phyloP scores from a whole-genome alignment of 2,888 invertebrate genomes.

The Abscondita cerata region DNA sequence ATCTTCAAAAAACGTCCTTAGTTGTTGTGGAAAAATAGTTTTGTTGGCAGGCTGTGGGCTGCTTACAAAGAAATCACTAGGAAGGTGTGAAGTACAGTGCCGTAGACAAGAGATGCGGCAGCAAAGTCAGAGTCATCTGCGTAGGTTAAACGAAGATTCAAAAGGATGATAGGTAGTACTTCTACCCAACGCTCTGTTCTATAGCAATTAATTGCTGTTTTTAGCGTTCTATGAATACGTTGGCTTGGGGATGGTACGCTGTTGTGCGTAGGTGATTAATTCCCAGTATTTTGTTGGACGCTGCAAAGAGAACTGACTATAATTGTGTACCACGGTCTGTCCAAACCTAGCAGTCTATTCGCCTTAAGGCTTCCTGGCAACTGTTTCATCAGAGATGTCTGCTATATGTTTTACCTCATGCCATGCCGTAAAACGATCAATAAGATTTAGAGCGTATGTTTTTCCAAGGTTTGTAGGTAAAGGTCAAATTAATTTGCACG shows the following conservation, averaged over 20 bases:
- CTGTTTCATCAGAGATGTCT: too few relatives aligned
- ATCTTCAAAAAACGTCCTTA: neutral
- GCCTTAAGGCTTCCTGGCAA: too few relatives aligned
- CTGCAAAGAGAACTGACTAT: neutral
- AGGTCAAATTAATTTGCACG: too few relatives aligned
- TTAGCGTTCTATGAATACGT: neutral
- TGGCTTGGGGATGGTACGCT: too few relatives aligned
- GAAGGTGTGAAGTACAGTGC: neutral
- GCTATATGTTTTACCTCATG: too few relatives aligned
- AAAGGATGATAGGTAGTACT: constrained; percentile 1
- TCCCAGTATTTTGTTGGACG: too few relatives aligned
- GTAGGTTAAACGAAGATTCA: neutral
- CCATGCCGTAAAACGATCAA: too few relatives aligned
- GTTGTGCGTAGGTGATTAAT: too few relatives aligned
- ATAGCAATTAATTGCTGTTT: neutral
- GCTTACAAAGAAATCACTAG: neutral
- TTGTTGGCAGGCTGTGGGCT: neutral
- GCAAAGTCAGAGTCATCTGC: neutral
- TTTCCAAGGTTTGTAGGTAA: too few relatives aligned
- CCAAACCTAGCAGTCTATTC: too few relatives aligned
- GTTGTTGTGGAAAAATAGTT: too few relatives aligned
- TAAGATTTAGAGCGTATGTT: too few relatives aligned
- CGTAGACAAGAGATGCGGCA: neutral
- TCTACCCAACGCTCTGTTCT: neutral
- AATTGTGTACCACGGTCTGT: neutral